Conservation (phyloP, 2,888 invertebrate species). For the Acrobasis repandana region DNA sequence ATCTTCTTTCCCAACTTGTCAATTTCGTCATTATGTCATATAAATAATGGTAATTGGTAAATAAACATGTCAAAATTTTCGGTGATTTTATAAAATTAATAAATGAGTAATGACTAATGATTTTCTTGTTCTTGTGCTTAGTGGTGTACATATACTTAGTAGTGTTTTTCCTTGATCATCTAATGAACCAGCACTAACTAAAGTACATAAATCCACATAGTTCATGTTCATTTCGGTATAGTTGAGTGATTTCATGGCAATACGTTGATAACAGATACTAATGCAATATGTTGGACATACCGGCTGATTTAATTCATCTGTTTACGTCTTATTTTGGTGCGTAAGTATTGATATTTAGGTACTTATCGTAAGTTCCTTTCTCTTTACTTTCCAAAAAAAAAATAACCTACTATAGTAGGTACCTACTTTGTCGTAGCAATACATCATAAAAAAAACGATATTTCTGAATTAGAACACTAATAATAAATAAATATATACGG, state of each 20-base stretch:
- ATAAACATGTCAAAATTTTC: slow-evolving; percentile 45
- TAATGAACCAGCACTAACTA: slow-evolving; percentile 27
- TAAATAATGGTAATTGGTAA: slow-evolving; percentile 20
- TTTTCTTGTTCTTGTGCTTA: slow-evolving; percentile 53
- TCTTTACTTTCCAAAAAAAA: too few species aligned
- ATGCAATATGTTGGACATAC: background rate
- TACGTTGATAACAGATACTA: background rate
- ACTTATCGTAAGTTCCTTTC: background rate
- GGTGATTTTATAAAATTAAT: slow-evolving; percentile 22
- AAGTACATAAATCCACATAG: slow-evolving; percentile 15
- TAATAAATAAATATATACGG: too few species aligned
- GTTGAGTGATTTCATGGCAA: background rate
- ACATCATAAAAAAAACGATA: too few species aligned
- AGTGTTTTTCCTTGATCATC: slow-evolving; percentile 45
- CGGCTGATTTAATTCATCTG: background rate
- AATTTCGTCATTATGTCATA: slow-evolving; percentile 23
- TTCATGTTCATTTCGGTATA: background rate
- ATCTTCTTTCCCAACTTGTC: background rate
- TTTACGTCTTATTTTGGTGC: background rate
- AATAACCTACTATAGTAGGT: too few species aligned
- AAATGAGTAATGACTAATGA: slow-evolving; percentile 49
- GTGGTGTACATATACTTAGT: slow-evolving; percentile 53
- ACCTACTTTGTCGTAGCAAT: too few species aligned
- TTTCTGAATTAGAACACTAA: too few species aligned
- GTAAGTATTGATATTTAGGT: background rate